Evolutionary conservation across 2,113 vertebrate species (phyloP), one percentile per base, ranked within the genome.

Genomic region (Pollachius pollachius): DNA sequence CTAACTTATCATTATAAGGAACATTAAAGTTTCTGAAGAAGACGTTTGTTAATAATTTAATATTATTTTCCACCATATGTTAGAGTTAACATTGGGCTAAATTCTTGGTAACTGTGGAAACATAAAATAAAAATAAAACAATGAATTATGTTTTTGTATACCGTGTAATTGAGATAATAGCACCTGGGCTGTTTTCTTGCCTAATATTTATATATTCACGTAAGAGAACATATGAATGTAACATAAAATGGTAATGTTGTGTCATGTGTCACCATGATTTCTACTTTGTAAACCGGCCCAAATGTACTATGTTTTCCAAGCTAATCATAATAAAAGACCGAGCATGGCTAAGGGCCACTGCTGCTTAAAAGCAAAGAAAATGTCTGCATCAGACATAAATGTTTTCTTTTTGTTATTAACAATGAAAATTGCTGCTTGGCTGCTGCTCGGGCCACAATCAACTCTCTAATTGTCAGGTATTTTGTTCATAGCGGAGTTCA

Each of bases 381-480:
- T 85, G 86, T 69, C 80, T 79, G 16, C 75, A 81, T 85, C 86
- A 93, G 90, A 94, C 91, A 88, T 82, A 94, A 94, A 93, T 94
- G 90, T 94, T 95, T 95, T 93, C 88, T 92, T 94, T 92, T 84
- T 81, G 90, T 94, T 94, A 93, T 93, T 92, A 92, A 88, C 85
- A 93, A 91, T 84, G 81, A 85, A 90, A 93, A 92, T 93, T 65
- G 86, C 77, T 84, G 90, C 81, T 90, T 94, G 94, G 94, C 94
- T 89, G 89, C 81, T 72, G 68, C 74, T 84, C 86, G 59, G 77
- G 80, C 86, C 91, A 84, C 91, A 94, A 94, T 94, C 94, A 94
- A 83, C 89, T 87, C 64, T 84, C 82, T 84, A 86, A 88, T 92
- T 90, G 83, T 85, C 79, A 77, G 78, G 63, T 80, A 75, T 85